Percentiles rank a stretch among this genome's conserved stretches.
Evolutionary conservation across 2,888 invertebrate species (phyloP).

Genomic region (Noctua comes): DNA sequence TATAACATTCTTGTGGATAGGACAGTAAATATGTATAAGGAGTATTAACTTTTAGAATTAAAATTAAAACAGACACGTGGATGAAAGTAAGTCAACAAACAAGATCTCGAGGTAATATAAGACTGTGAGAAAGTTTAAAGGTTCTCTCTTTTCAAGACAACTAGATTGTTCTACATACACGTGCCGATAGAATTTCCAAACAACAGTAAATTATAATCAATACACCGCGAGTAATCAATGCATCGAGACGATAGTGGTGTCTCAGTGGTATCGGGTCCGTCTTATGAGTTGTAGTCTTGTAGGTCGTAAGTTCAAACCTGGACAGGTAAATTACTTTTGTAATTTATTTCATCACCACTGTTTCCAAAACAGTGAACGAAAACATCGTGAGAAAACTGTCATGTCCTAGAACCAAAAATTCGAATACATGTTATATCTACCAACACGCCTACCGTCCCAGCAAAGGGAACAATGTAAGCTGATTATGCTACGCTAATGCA

Average conservation of each 20-base stretch:
- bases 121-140: background rate
- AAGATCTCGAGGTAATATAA: background rate
- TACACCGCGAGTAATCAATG: background rate
- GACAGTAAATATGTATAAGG: background rate
- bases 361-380: too few relatives aligned
- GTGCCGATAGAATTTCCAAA: slow-evolving; percentile 10
- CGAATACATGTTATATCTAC: background rate
- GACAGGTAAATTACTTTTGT: background rate
- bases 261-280: background rate
- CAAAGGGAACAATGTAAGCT: background rate
- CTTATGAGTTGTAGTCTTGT: background rate
- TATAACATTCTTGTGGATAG: slow-evolving; percentile 3
- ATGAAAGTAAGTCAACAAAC: background rate
- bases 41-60: background rate
- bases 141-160: slow-evolving; percentile 4
- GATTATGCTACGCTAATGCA: background rate
- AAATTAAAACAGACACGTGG: background rate
- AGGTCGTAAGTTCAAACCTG: background rate
- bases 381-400: too few relatives aligned
- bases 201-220: slow-evolving; percentile 19
- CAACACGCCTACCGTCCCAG: background rate
- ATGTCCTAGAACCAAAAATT: too few relatives aligned
- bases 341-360: background rate
- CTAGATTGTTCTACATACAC: background rate
- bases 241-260: background rate